Evolutionary conservation across 2,888 invertebrate species (phyloP), one percentile per base, ranked within the genome.

Genomic region (Drosophila suboccidentalis): DNA sequence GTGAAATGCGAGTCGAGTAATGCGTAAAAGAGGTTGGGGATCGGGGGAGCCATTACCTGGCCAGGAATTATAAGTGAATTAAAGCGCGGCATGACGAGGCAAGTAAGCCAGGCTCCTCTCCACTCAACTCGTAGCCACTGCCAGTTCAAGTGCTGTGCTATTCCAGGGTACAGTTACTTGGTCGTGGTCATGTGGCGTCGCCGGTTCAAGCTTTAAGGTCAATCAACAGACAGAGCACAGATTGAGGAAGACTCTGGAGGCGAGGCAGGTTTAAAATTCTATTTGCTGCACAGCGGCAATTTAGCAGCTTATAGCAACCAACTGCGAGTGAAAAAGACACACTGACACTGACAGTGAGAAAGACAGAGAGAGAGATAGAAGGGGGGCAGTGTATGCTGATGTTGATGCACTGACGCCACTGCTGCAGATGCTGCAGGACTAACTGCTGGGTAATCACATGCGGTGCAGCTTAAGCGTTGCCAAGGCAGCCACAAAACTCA

Each of bases 401-500:
- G 62, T 53, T 73, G 73, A 64, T 73, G 64, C 72, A 66, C 59
- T 60, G 62, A 65, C 57, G 38, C 29, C 51, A 62, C 58, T 43
- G 61, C 41, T 49, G 64, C 55, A 19, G 38, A 29, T 64, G 43
- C 41, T 58, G 70, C 69, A 66, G 82, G 80, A 87, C 87, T 80
- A 86, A 86, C 85, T 88, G 85, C 89, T 83, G 87, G 84, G 87
- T 86, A 86, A 88, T 88, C 89, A 78, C 89, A 88, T 86, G 86
- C 89, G 85, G 84, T 69, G 87, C 80, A 76, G 72, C 83, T 87
- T 76, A 75, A 85, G 69, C 80, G 78, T 71, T 79, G 71, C 77
- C 75, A 68, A 59, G 72, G 72, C 87, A 70, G 67, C 77, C 80
- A 34, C 79, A 75, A 67, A 65, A 66, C 43, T 54, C 63, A 53